Evolutionary conservation across 2,113 vertebrate species (phyloP), one percentile per base, ranked within the genome.

Genomic region (Barnardius zonarius): DNA sequence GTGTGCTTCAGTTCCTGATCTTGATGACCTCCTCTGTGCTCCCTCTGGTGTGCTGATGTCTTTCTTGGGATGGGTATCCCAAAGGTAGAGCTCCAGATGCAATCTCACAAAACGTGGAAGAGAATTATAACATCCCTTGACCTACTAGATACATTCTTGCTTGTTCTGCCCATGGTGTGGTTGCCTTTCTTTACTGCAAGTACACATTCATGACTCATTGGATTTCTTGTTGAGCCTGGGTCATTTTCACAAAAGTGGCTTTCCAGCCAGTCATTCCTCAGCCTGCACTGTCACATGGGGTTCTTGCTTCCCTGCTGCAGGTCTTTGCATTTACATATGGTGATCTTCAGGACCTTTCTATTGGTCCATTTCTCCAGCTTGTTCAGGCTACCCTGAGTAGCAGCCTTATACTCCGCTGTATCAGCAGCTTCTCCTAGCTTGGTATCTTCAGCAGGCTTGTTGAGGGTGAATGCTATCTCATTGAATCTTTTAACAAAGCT

Each of bases 211-310:
- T 37, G 39, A 70, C 24, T 49, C 37, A 16, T 61, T 66, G 8
- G 31, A 25, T 17, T 51, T 51, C 24, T 54, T 86, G 11, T 63
- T 48, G 6, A 88, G 16, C 8, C 17, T 23, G 10, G 1, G 17
- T 27, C 11, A 61, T 52, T 31, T 41, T 62, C 67, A 57, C 37
- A 83, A 48, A 72, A 63, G 13, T 8, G 3, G 0, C 8, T 86
- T 86, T 75, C 33, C 41, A 67, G 8, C 1, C 10, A 46, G 8
- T 9, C 11, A n/a, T 7, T 77, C 5, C 6, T 3, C 31, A 69
- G 46, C 20, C 30, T 75, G 31, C 27, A 6, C 9, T 52, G 5
- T n/a, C 2, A 1, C 35, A 46, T 13, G 7, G 3, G 2, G 3
- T 59, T 63, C 27, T 73, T 73, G 33, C 24, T 82, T 52, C 6